Percentiles rank a stretch among this genome's conserved stretches.
These are phyloP conservation scores for Micromys minutus DNA, from an alignment of 2,113 vertebrate species.

Conservation along the genomic window DNA sequence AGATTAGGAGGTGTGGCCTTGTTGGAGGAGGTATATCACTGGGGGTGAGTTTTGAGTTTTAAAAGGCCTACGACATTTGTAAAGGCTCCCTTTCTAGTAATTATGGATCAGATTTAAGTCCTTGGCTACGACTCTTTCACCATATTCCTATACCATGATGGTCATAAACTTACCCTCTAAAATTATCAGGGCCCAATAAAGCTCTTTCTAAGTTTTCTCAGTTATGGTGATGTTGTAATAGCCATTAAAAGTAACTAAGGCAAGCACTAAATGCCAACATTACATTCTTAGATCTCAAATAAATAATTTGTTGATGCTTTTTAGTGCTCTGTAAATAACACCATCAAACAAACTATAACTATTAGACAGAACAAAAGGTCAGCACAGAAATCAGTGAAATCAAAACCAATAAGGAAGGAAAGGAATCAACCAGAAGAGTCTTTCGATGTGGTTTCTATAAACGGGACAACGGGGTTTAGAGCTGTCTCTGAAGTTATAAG, in stretches of 20 bases:
- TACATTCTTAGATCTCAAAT: background rate
- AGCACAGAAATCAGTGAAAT: background rate
- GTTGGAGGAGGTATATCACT: background rate
- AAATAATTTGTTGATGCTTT: background rate
- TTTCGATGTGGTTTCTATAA: too few species aligned
- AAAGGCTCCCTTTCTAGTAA: background rate
- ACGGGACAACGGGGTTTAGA: too few species aligned
- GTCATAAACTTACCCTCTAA: background rate
- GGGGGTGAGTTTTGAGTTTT: background rate
- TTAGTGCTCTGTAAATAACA: background rate
- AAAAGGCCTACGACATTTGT: background rate
- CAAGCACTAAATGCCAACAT: background rate
- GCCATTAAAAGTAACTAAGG: background rate
- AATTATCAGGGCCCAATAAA: background rate
- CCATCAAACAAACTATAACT: background rate
- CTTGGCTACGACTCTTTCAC: background rate
- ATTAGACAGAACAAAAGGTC: background rate
- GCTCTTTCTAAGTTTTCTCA: background rate
- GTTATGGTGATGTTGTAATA: background rate
- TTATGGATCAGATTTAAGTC: background rate
- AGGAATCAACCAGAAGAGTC: too few species aligned
- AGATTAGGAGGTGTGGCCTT: background rate
- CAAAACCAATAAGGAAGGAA: too few species aligned
- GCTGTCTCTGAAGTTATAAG: too few species aligned
- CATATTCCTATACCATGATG: background rate